A percentile compares a stretch with the other conserved stretches of the same genome.
Conservation (phyloP, 2,888 invertebrate genomes). For the Athrips mouffetella region DNA sequence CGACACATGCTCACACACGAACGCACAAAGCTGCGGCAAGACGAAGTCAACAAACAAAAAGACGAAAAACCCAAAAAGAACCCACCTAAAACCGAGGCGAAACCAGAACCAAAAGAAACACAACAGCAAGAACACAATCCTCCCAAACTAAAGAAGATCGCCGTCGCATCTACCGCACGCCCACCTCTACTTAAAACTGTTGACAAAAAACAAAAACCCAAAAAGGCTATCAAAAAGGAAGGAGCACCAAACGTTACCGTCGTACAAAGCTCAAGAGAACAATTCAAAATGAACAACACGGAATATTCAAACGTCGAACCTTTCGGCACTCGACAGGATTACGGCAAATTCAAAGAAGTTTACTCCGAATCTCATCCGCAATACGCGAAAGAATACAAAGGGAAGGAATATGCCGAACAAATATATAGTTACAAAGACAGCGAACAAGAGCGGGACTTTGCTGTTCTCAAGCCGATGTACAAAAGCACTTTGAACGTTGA, state of each 20-base stretch:
- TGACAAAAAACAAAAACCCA: constrained; percentile 31
- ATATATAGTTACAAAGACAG: constrained; percentile 33
- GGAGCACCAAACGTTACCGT: constrained; percentile 60
- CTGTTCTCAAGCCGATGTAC: constrained; percentile 42
- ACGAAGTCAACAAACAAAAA: constrained; percentile 28
- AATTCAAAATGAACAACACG: constrained; percentile 37
- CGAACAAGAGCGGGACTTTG: constrained; percentile 43
- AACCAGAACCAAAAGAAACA: constrained; percentile 1
- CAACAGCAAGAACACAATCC: constrained; percentile 16
- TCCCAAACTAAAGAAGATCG: constrained; percentile 24
- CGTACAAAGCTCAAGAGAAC: constrained; percentile 31
- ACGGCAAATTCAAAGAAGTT: constrained; percentile 49
- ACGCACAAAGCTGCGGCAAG: constrained; percentile 42
- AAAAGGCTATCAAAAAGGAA: constrained; percentile 37
- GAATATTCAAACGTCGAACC: constrained; percentile 41
- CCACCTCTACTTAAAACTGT: constrained; percentile 26
- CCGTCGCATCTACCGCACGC: constrained; percentile 22
- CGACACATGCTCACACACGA: constrained; percentile 87
- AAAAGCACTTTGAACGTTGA: constrained; percentile 29
- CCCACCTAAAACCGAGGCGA: constrained; percentile 19
- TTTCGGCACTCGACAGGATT: constrained; percentile 38
- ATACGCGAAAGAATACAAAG: constrained; percentile 25
- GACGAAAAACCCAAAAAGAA: constrained; percentile 22
- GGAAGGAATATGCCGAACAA: constrained; percentile 29
- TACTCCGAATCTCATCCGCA: constrained; percentile 30